These are phyloP conservation scores for Setipinna tenuifilis DNA, from an alignment of 2,797 vertebrate genomes.

Conservation along the genomic window DNA sequence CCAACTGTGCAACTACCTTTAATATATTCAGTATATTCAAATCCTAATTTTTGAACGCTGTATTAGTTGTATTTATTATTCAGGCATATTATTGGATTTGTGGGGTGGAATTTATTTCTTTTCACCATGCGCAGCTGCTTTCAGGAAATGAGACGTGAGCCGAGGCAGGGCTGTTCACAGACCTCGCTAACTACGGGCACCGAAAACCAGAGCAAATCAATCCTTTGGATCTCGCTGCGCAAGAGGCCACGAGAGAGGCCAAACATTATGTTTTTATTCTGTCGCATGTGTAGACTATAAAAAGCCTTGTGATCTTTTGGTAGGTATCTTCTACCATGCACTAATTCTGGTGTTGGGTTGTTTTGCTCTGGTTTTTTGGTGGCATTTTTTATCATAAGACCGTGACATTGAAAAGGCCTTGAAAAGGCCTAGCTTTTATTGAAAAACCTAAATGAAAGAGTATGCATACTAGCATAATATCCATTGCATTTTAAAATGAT, in stretches of 20 bases:
- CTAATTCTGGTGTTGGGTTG: background rate
- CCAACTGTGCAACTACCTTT: constrained; percentile 44
- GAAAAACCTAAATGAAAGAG: background rate
- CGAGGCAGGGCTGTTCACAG: background rate
- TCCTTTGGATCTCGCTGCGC: background rate
- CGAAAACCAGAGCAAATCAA: constrained; percentile 2
- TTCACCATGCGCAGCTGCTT: background rate
- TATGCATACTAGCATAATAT: background rate
- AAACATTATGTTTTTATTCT: background rate
- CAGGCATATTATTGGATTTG: constrained; percentile 13
- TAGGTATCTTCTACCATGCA: background rate
- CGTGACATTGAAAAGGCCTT: background rate
- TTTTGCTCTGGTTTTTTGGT: background rate
- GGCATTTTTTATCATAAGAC: background rate
- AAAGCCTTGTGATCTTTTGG: background rate
- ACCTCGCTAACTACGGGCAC: background rate
- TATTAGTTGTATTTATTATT: constrained; percentile 21
- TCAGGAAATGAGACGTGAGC: background rate
- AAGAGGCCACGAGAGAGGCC: background rate
- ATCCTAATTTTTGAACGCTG: constrained; percentile 41
- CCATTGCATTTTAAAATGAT: background rate
- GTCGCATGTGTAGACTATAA: background rate
- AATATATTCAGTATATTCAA: constrained; percentile 48
- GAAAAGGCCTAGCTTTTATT: background rate
- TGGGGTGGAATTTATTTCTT: background rate